Conservation (phyloP, 2,113 vertebrate genomes). For the Neomonachus schauinslandi region DNA sequence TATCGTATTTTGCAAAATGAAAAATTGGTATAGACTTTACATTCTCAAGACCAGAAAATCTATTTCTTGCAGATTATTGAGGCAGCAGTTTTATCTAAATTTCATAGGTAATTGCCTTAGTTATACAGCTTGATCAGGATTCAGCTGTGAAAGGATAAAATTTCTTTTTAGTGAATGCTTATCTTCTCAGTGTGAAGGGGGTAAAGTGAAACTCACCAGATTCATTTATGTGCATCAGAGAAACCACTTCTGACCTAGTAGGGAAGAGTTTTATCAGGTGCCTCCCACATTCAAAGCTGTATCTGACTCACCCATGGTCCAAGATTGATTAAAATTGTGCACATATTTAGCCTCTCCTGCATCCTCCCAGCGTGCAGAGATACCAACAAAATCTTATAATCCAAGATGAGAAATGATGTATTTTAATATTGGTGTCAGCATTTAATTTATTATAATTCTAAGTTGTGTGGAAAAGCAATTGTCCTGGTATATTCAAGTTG, state of each 20-base stretch:
- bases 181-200: background rate
- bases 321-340: constrained; percentile 25
- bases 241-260: background rate
- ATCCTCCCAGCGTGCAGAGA: background rate
- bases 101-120: constrained; percentile 18
- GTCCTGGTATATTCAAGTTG: background rate
- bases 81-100: constrained; percentile 42
- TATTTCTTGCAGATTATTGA: constrained; percentile 46
- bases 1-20: constrained; percentile 37
- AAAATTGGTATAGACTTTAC: constrained; percentile 10
- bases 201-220: background rate
- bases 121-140: constrained; percentile 20
- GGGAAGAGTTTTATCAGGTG: background rate
- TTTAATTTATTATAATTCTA: constrained; percentile 30
- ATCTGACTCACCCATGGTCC: background rate
- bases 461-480: background rate
- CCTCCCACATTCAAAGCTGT: background rate
- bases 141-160: constrained; percentile 27
- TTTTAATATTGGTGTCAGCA: constrained; percentile 29
- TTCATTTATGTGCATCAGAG: constrained; percentile 5
- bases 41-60: constrained; percentile 26
- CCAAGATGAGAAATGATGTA: background rate
- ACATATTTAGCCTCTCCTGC: background rate
- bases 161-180: constrained; percentile 12
- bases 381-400: background rate